Conservation (phyloP, 2,113 vertebrate species). For the Coptodon bakossiorum region DNA sequence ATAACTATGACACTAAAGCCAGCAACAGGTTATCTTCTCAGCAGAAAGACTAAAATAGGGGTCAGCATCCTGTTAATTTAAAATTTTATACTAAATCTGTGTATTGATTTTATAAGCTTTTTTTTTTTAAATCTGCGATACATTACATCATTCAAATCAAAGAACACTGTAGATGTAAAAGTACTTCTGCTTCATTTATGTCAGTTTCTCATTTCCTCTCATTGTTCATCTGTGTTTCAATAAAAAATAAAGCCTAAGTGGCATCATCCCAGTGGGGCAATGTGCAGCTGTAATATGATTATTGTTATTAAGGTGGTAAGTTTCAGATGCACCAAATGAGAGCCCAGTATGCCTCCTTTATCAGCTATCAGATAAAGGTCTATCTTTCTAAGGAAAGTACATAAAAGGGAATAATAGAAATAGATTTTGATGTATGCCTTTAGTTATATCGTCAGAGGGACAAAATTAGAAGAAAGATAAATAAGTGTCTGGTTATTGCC, state of each 20-base stretch:
- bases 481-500: not conserved
- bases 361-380: not conserved
- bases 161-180: not conserved
- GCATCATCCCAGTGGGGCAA: not conserved
- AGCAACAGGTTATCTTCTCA: not conserved
- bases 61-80: not conserved
- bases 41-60: not conserved
- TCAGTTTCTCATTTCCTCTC: not conserved
- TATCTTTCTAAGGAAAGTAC: not conserved
- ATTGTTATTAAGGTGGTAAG: slow-evolving; percentile 28
- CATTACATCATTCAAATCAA: not conserved
- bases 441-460: not conserved
- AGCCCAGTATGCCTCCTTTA: not conserved
- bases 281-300: slow-evolving; percentile 18
- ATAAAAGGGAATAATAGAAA: not conserved
- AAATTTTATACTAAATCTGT: not conserved
- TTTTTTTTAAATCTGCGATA: not conserved
- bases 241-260: slow-evolving; percentile 18
- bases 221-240: not conserved
- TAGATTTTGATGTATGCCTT: not conserved
- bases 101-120: not conserved
- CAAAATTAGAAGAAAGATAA: not conserved
- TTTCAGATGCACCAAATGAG: slow-evolving; percentile 6
- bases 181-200: not conserved
- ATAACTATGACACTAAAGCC: not conserved